Conservation (phyloP, 2,113 vertebrate species). For the Patagioenas fasciata region DNA sequence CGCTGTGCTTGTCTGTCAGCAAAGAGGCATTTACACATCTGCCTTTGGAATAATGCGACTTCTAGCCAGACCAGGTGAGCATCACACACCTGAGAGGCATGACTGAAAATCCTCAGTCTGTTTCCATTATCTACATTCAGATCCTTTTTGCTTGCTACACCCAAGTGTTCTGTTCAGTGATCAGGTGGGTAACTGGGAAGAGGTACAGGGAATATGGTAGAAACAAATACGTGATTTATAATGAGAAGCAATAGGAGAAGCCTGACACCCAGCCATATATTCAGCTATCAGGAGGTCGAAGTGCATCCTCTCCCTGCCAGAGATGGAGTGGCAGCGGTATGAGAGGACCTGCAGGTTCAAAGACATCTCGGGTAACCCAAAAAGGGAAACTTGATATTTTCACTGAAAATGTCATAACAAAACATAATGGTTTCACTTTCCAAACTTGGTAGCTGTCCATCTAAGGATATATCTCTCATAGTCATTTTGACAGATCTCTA, state of each 20-base stretch:
- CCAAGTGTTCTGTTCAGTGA: neutral
- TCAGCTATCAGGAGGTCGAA: neutral
- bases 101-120: neutral
- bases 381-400: neutral
- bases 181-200: neutral
- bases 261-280: neutral
- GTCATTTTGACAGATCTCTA: neutral
- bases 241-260: neutral
- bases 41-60: neutral
- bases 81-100: neutral
- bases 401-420: neutral
- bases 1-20: neutral
- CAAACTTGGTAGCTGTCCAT: neutral
- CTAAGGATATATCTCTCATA: neutral
- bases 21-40: neutral
- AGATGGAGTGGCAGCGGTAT: neutral
- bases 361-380: neutral
- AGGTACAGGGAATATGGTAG: neutral
- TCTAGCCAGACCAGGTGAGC: neutral
- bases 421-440: neutral
- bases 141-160: neutral
- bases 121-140: neutral
- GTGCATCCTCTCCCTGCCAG: neutral
- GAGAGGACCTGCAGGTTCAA: neutral
- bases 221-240: neutral